Evolutionary conservation across 1,140 invertebrate genomes (phyloP).

Genomic region (Kradibia gibbosae): DNA sequence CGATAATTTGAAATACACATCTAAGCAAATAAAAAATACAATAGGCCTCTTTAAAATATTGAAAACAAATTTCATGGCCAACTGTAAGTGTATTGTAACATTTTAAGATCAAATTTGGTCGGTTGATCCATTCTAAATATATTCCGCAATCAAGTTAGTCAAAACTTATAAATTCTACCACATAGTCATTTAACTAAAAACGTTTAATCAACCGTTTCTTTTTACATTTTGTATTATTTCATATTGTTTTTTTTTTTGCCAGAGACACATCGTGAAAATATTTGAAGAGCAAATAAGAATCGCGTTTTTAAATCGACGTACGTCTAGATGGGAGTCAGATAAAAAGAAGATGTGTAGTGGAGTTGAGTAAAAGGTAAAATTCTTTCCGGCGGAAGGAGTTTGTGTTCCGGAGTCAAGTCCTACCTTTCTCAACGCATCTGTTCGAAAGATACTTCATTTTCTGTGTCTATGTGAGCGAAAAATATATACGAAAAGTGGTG

Average conservation of each 20-base stretch:
- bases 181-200: too few species aligned
- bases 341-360: neutral
- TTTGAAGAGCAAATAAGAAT: neutral
- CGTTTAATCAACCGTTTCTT: too few species aligned
- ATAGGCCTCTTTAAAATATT: too few species aligned
- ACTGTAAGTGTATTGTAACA: too few species aligned
- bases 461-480: neutral
- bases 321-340: neutral
- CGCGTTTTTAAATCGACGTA: neutral
- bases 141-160: too few species aligned
- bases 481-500: neutral
- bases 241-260: neutral
- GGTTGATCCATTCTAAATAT: too few species aligned
- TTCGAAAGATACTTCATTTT: constrained; percentile 29
- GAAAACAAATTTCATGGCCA: too few species aligned
- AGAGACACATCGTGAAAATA: neutral
- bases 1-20: too few species aligned
- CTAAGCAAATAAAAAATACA: too few species aligned
- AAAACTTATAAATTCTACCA: too few species aligned
- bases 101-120: too few species aligned
- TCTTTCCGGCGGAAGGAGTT: constrained; percentile 23
- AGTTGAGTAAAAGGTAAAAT: neutral
- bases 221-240: neutral
- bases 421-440: neutral
- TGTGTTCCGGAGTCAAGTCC: constrained; percentile 20